Conservation (phyloP, 2,888 invertebrate species). For the Dinocampus coccinellae region DNA sequence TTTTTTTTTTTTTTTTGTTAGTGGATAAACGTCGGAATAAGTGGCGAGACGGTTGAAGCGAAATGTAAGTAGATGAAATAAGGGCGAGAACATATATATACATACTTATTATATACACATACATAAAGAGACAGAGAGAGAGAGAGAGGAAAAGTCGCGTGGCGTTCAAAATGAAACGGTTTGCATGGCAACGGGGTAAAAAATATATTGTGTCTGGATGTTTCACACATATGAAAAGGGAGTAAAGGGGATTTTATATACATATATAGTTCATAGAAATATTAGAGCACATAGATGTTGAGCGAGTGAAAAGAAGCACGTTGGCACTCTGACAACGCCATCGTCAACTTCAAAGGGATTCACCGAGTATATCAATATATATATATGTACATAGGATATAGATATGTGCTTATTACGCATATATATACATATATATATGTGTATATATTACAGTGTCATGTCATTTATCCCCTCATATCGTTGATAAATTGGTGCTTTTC, state of each 20-base stretch:
- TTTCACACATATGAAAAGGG: slow-evolving; percentile 11
- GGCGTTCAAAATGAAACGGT: slow-evolving; percentile 27
- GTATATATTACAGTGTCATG: background rate
- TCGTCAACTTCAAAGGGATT: slow-evolving; percentile 29
- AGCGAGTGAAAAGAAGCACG: slow-evolving; percentile 15
- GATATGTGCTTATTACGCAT: background rate
- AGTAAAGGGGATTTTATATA: too few species aligned
- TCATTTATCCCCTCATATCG: slow-evolving; percentile 21
- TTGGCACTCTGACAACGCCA: slow-evolving; percentile 21
- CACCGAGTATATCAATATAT: background rate
- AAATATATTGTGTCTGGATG: slow-evolving; percentile 17
- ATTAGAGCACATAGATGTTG: background rate
- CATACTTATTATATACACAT: background rate
- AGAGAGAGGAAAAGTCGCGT: slow-evolving; percentile 17
- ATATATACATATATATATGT: background rate
- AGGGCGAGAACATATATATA: slow-evolving; percentile 3
- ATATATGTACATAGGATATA: slow-evolving; percentile 3
- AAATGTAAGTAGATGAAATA: slow-evolving; percentile 20
- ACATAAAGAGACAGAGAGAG: too few species aligned
- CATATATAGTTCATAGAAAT: slow-evolving; percentile 19
- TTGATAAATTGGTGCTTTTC: slow-evolving; percentile 22
- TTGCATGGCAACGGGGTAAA: slow-evolving; percentile 32
- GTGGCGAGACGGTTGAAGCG: slow-evolving; percentile 29
- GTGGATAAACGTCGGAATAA: slow-evolving; percentile 22
- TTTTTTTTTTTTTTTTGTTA: background rate